Base-by-base conservation (phyloP, 2,113 vertebrate species). In the Hepsetus odoe region DNA sequence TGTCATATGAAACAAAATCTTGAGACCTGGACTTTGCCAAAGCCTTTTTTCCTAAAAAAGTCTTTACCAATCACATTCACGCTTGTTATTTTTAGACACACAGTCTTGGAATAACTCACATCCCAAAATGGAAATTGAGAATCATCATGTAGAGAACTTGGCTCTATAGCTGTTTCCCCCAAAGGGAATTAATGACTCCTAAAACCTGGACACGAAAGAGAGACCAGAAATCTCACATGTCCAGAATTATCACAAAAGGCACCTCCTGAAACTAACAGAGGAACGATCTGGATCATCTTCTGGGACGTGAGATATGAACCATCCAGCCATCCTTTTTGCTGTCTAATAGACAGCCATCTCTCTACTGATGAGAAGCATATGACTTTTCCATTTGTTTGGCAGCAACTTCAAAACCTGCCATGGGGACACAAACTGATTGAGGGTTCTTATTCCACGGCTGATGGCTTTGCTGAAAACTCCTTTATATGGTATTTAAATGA, bases 41-140 rank as follows among this genome's bases (percentile, higher is more conserved):
- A 30, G 40, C 51, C 66, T 72, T 64, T 42, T 64, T 24, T 42
- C 76, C 64, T 53, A 26, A 59, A 28, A 20, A 13, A 58, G 28
- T 16, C n/a, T 69, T 78, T 42, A 24, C 76, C 62, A 64, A 55
- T 64, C 28, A 4, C 9, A 33, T 59, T 72, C 33, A 51, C 8
- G n/a, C 7, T 13, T 49, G 35, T 28, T 77, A 83, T 80, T 80
- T 83, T 83, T 83, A 83, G 82, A 74, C 80, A 38, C 53, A 44
- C 46, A 56, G 13, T 44, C 53, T 67, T 77, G 74, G 78, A 80
- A 83, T 83, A 75, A 73, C 78, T 74, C 70, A 55, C 66, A 68
- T 75, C 82, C 79, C 61, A 58, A 84, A 81, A 81, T 81, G 79
- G 78, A 81, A 72, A 81, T 72, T 75, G 68, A 77, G 78, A 49